Base-by-base conservation (phyloP, 1,140 invertebrate species). In the Aphaenogaster ashmeadi region DNA sequence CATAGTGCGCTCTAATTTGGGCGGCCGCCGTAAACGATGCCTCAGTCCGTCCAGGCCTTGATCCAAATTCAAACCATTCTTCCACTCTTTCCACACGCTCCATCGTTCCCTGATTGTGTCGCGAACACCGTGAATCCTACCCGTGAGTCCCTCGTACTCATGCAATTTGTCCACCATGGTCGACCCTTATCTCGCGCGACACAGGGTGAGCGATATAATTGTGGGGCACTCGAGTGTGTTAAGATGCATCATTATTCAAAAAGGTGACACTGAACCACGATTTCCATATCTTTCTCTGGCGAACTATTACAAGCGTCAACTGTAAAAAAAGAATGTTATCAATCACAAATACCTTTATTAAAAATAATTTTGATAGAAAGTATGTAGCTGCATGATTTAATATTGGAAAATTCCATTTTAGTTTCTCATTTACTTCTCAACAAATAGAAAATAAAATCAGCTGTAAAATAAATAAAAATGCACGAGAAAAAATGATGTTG, bases 111-210 rank as follows among this genome's bases (percentile, higher is more conserved):
- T 96, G 27, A 97, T 94, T 60, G 95, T 96, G 47, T 98, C 97
- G 44, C 97, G 96, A 71, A 96, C 95, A 38, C 95, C 95, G 92
- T 98, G 98, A n/a, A 97, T 93, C 44, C 97, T 95, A n/a, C 98
- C 98, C 0, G 96, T 92, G 41, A 97, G 93, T 8, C 98, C 98
- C 91, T 98, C 97, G 92, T 98, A 98, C 87, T 98, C 97, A 91
- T 98, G 96, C 75, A 98, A 94, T 94, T 98, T 98, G 84, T 98
- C 97, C 90, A 96, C 97, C 96, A 95, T 96, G 60, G 11, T 77
- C n/a, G 18, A 62, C 7, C 5, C 18, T 83, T 84, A 84, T 74
- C 54, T 84, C 33, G 41, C 9, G 2, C 54, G 69, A 75, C n/a
- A 75, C 54, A 74, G 54, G 44, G 2, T 11, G 27, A 84, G 9